phyloP scores from a whole-genome alignment of 2,113 vertebrate species.

The Eolophus roseicapilla region DNA sequence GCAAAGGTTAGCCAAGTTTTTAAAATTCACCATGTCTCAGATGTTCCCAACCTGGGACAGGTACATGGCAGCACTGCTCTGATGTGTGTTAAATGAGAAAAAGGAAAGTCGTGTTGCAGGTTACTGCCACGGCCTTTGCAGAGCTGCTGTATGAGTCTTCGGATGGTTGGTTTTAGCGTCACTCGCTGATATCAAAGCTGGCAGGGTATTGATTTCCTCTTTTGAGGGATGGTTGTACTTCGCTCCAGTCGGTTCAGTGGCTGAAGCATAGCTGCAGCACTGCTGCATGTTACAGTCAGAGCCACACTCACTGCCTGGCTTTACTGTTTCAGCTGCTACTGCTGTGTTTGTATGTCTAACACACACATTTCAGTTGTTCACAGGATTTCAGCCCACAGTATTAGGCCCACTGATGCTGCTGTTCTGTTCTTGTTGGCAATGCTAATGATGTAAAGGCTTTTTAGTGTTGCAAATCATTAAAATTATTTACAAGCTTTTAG shows the following conservation, averaged over 20 bases:
- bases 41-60: background rate
- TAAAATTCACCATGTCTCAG: background rate
- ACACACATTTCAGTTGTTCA: background rate
- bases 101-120: background rate
- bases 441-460: background rate
- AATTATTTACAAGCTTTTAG: background rate
- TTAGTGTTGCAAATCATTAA: background rate
- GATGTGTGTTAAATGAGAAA: accelerated
- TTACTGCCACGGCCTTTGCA: background rate
- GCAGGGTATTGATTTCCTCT: background rate
- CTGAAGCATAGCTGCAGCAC: background rate
- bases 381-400: background rate
- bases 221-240: background rate
- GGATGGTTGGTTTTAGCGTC: background rate
- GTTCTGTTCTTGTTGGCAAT: background rate
- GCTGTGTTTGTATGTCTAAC: background rate
- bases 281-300: background rate
- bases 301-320: background rate
- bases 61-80: accelerated
- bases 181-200: background rate
- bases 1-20: background rate
- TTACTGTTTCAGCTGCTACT: background rate
- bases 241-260: background rate
- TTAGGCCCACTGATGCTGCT: background rate
- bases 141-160: background rate